Percentiles rank a stretch among this genome's conserved stretches.
These are phyloP conservation scores for Phodopus roborovskii DNA, from an alignment of 2,113 vertebrate genomes.

Conservation along the genomic window DNA sequence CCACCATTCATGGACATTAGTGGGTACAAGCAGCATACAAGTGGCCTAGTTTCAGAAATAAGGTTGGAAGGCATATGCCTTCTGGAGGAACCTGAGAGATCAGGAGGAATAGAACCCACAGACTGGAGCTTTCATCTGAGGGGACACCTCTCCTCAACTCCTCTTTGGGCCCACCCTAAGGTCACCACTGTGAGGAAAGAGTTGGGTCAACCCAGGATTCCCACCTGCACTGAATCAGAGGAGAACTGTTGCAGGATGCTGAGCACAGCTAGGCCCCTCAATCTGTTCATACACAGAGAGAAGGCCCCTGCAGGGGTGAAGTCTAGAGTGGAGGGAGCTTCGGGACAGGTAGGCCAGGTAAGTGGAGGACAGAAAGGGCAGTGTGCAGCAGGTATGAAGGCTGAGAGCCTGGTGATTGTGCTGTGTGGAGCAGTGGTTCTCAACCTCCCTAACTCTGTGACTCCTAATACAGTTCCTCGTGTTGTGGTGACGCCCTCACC, in stretches of 20 bases:
- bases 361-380: too few relatives aligned
- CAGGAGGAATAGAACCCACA: background rate
- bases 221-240: fast-evolving
- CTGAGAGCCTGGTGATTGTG: background rate
- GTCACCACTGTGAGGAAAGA: background rate
- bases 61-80: background rate
- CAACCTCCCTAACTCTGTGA: background rate
- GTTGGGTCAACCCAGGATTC: background rate
- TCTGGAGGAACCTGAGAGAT: background rate
- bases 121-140: background rate
- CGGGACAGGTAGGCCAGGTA: background rate
- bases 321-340: too few relatives aligned
- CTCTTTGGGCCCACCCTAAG: background rate
- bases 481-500: background rate
- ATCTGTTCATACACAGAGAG: background rate
- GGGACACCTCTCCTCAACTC: fast-evolving
- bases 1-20: background rate
- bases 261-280: background rate
- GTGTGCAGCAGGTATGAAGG: background rate
- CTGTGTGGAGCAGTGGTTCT: background rate
- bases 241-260: background rate
- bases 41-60: background rate
- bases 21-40: background rate
- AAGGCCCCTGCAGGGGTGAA: background rate
- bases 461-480: background rate